phyloP scores from a whole-genome alignment of 2,113 vertebrate species.

The Emydocephalus ijimae region DNA sequence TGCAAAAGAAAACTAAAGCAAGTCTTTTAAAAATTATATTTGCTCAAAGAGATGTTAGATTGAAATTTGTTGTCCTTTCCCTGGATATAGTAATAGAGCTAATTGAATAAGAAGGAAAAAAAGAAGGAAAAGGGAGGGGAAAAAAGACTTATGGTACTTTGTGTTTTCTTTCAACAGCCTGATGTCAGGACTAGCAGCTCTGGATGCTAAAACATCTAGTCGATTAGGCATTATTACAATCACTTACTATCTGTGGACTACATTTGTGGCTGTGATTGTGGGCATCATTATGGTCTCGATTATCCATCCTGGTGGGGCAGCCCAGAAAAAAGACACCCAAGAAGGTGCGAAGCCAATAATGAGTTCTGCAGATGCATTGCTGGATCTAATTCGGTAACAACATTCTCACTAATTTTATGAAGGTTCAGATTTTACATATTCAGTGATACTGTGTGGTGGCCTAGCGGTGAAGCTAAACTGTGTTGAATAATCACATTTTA shows the following conservation, averaged over 20 bases:
- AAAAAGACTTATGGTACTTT: neutral
- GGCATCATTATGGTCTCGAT: slow-evolving; percentile 95
- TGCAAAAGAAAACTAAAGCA: neutral
- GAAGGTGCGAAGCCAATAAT: slow-evolving; percentile 90
- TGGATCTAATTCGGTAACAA: slow-evolving; percentile 91
- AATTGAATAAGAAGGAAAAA: neutral
- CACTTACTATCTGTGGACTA: slow-evolving; percentile 98
- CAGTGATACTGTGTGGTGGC: neutral
- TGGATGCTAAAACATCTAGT: slow-evolving; percentile 95
- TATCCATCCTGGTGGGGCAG: slow-evolving; percentile 92
- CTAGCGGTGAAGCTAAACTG: neutral
- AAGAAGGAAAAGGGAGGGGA: no score
- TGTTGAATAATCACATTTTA: neutral
- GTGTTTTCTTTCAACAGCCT: slow-evolving; percentile 71
- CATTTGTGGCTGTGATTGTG: slow-evolving; percentile 93
- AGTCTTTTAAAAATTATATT: neutral
- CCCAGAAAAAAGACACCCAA: slow-evolving; percentile 88
- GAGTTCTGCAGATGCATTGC: slow-evolving; percentile 94
- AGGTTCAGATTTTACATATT: neutral
- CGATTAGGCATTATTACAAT: slow-evolving; percentile 94
- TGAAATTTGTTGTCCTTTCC: neutral
- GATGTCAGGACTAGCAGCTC: slow-evolving; percentile 94
- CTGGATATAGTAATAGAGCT: neutral
- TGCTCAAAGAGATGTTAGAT: neutral
- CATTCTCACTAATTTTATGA: slow-evolving; percentile 23